Conservation (phyloP, 2,888 invertebrate genomes). For the Pemphredon lugubris region DNA sequence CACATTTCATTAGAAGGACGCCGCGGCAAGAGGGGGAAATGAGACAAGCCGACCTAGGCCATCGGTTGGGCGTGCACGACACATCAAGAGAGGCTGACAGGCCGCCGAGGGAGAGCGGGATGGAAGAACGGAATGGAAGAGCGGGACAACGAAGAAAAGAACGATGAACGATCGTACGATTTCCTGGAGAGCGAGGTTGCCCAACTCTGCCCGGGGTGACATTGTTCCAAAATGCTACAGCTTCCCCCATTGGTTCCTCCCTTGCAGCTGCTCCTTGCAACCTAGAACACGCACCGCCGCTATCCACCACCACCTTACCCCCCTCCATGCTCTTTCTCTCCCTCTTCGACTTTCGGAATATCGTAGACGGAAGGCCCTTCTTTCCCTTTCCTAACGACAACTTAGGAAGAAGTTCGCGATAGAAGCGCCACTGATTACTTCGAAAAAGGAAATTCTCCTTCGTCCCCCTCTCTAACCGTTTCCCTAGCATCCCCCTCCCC, state of each 20-base stretch:
- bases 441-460: slow-evolving; percentile 55
- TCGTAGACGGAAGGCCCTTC: slow-evolving; percentile 9
- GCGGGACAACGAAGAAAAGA: slow-evolving; percentile 15
- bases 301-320: not conserved
- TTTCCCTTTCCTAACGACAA: slow-evolving; percentile 27
- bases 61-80: slow-evolving; percentile 40
- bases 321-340: not conserved
- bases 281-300: slow-evolving; percentile 1
- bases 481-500: slow-evolving; percentile 1
- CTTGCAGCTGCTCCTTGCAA: slow-evolving; percentile 54
- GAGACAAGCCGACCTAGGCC: slow-evolving; percentile 33
- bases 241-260: slow-evolving; percentile 51
- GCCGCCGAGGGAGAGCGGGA: slow-evolving; percentile 28
- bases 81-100: slow-evolving; percentile 34
- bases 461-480: not conserved
- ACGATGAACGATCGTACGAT: slow-evolving; percentile 59
- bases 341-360: not conserved
- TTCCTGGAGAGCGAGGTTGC: slow-evolving; percentile 61
- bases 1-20: slow-evolving; percentile 47
- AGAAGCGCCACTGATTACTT: slow-evolving; percentile 61
- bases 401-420: slow-evolving; percentile 52
- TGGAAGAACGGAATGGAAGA: no score
- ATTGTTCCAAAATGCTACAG: slow-evolving; percentile 61
- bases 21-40: slow-evolving; percentile 30
- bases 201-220: slow-evolving; percentile 53